Conservation (phyloP, 2,113 vertebrate species). For the Lepidothrix coronata region DNA sequence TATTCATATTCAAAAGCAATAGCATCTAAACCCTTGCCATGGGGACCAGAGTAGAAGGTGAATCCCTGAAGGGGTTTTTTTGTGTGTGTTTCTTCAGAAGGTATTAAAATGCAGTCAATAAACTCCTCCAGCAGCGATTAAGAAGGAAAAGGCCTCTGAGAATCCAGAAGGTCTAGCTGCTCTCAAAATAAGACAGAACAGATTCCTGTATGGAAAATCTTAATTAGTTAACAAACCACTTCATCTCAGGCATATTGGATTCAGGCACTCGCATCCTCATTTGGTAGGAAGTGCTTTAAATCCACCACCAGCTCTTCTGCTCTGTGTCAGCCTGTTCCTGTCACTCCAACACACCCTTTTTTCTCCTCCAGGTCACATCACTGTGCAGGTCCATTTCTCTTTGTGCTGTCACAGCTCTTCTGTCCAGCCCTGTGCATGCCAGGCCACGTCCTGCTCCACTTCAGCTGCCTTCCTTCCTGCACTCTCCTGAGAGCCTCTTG, state of each 20-base stretch:
- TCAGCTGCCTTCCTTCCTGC: background rate
- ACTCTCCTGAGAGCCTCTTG: background rate
- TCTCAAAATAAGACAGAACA: background rate
- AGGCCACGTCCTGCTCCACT: background rate
- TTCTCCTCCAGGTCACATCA: background rate
- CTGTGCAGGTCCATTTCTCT: background rate
- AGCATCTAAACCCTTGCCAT: background rate
- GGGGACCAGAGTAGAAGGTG: background rate
- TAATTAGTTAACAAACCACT: background rate
- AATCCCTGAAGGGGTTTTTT: background rate
- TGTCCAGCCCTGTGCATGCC: background rate
- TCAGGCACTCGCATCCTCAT: background rate
- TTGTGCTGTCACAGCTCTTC: background rate
- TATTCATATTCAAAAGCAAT: conserved; percentile 41
- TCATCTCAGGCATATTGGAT: background rate
- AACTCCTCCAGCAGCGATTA: background rate
- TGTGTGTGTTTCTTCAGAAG: background rate
- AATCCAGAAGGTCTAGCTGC: background rate
- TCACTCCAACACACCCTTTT: background rate
- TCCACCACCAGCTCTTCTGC: background rate
- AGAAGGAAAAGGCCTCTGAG: background rate
- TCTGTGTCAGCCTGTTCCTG: background rate
- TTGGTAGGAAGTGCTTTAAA: background rate
- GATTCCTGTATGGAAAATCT: background rate
- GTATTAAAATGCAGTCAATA: conserved; percentile 24